Base-by-base conservation (phyloP, 2,888 invertebrate species). In the Drosophila trichaetosa region DNA sequence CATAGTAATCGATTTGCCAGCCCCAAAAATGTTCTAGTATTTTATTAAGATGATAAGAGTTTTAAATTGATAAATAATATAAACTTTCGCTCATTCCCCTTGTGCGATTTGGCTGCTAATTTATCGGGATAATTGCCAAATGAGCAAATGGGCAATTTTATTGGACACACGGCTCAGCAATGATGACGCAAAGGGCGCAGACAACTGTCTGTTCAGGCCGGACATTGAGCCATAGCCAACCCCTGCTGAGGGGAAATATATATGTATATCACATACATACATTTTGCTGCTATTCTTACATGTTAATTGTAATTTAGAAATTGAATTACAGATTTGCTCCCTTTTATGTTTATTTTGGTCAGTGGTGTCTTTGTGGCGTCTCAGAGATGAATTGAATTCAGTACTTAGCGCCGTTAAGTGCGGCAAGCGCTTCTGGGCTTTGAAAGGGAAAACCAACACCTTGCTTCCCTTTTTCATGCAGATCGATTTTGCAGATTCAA, bases 121-220 rank as follows among this genome's bases (percentile, higher is more conserved):
- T 91, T 91, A 92, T 92, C 89, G 91, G 90, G 91, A 91, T 92
- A 92, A 92, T 92, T 92, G 92, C 91, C 90, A 92, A 92, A 92
- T 92, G 92, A 92, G 91, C 91, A 91, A 91, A 91, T 90, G 92
- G 91, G 92, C 90, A 92, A 90, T 92, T 92, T 93, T 92, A 91
- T 92, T 91, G 16, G 24, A 90, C 91, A 86, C 83, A 82, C 86
- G 82, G 86, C 84, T 79, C 73, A 80, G 77, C 89, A 91, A 82
- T 89, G 89, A 90, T 90, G 91, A 90, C 84, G 82, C 80, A 85
- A 87, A 87, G 87, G 88, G 68, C 79, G 81, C 69, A 56, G 66
- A 49, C 69, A 52, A 69, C 52, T 62, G 56, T 7, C 46, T 7
- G 7, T 21, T 21, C 4, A 13, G 7, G 21, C 21, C 21, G 42